These are phyloP conservation scores for Tinamus guttatus DNA, from an alignment of 2,113 vertebrate species.

Conservation along the genomic window DNA sequence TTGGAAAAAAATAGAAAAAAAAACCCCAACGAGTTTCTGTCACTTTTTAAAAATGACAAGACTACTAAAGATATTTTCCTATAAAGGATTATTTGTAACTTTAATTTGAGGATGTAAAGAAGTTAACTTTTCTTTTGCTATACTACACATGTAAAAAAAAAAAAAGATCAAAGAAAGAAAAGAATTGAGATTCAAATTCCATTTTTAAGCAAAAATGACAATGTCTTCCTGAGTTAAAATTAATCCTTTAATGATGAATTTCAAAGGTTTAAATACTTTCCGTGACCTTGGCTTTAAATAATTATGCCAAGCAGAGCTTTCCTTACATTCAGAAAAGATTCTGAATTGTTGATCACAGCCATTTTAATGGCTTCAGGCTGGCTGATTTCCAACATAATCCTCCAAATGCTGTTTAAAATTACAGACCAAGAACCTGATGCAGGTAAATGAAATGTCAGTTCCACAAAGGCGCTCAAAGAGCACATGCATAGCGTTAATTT, in stretches of 20 bases:
- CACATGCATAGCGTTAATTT: slow-evolving; percentile 29
- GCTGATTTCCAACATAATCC: slow-evolving; percentile 79
- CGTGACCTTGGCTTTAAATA: slow-evolving; percentile 82
- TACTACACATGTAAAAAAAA: slow-evolving; percentile 72
- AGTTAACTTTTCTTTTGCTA: slow-evolving; percentile 75
- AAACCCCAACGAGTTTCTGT: slow-evolving; percentile 41
- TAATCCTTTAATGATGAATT: slow-evolving; percentile 87
- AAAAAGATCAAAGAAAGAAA: slow-evolving; percentile 81
- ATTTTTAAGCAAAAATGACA: slow-evolving; percentile 83
- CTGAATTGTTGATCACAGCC: slow-evolving; percentile 81
- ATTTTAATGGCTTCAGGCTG: slow-evolving; percentile 80
- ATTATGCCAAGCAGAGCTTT: slow-evolving; percentile 80
- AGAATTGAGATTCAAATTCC: slow-evolving; percentile 79
- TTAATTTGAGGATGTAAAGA: slow-evolving; percentile 73
- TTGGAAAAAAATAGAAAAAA: slow-evolving; percentile 1
- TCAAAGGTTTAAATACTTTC: slow-evolving; percentile 84
- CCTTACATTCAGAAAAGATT: slow-evolving; percentile 81
- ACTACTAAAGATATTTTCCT: slow-evolving; percentile 57
- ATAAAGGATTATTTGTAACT: slow-evolving; percentile 75
- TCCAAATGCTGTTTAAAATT: slow-evolving; percentile 75
- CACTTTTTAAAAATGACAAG: slow-evolving; percentile 35
- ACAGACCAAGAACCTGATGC: slow-evolving; percentile 69
- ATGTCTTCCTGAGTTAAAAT: slow-evolving; percentile 84
- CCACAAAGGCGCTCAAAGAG: slow-evolving; percentile 64
- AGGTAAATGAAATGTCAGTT: slow-evolving; percentile 76